Conservation (phyloP, 2,797 vertebrate species). For the Pteronotus mesoamericanus region DNA sequence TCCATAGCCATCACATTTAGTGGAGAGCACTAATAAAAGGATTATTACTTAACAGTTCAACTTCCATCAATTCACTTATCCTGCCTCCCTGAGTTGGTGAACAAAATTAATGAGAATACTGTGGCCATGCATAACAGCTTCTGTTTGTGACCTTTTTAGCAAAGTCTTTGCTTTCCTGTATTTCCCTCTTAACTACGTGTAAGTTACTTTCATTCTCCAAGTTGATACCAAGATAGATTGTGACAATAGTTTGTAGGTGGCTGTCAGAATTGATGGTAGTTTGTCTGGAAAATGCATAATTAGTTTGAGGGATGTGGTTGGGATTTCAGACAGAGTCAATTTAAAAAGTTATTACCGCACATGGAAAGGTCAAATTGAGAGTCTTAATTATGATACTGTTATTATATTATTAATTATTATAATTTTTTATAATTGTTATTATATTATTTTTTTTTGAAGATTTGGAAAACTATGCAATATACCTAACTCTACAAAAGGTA, state of each 20-base stretch:
- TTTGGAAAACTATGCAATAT: not conserved
- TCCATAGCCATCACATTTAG: constrained; percentile 67
- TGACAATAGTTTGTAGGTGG: constrained; percentile 50
- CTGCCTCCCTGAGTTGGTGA: constrained; percentile 6
- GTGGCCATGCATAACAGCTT: not conserved
- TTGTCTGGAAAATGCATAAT: constrained; percentile 54
- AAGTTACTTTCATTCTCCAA: constrained; percentile 38
- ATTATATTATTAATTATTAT: constrained; percentile 55
- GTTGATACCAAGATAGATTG: constrained; percentile 42
- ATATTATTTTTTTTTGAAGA: no score
- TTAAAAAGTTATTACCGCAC: not conserved
- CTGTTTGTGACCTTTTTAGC: not conserved
- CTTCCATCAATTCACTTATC: constrained; percentile 3
- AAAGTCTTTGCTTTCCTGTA: not conserved
- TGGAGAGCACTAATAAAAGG: constrained; percentile 53
- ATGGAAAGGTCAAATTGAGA: constrained; percentile 38
- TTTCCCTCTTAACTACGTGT: not conserved
- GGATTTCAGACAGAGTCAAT: not conserved
- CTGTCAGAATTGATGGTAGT: constrained; percentile 58
- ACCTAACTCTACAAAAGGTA: not conserved
- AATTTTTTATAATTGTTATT: no score
- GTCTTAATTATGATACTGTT: constrained; percentile 48
- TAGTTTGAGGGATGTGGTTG: constrained; percentile 8
- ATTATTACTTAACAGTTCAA: constrained; percentile 73
- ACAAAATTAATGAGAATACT: constrained; percentile 34